Conservation (phyloP, 2,888 invertebrate genomes). For the Eupithecia tripunctaria region DNA sequence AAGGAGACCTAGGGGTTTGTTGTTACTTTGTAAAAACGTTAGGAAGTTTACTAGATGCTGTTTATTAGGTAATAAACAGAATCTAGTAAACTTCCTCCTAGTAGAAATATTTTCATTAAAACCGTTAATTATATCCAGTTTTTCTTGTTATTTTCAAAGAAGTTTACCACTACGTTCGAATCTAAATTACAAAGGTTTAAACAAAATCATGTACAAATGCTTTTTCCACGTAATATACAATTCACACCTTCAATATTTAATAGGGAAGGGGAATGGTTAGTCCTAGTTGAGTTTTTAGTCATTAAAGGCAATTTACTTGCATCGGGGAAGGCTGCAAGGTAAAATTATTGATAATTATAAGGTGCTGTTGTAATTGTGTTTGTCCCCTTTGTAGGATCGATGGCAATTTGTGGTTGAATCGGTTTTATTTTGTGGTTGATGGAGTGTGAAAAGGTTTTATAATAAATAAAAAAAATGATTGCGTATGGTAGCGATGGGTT, state of each 20-base stretch:
- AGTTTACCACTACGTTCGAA: too few relatives aligned
- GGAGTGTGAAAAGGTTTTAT: background rate
- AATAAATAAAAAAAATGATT: background rate
- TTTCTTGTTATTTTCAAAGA: too few relatives aligned
- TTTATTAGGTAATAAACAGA: too few relatives aligned
- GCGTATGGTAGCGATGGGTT: too few relatives aligned
- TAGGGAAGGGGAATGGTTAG: conserved; percentile 10
- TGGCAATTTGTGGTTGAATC: background rate
- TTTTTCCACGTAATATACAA: background rate
- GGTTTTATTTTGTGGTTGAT: background rate
- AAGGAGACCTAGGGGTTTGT: too few relatives aligned
- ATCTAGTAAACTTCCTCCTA: too few relatives aligned
- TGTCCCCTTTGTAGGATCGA: conserved; percentile 16
- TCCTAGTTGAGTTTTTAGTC: conserved; percentile 34
- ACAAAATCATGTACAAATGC: background rate
- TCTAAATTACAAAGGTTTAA: background rate
- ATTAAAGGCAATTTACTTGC: conserved; percentile 22
- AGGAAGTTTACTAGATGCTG: too few relatives aligned
- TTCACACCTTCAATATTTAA: conserved; percentile 15
- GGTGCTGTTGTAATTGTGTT: conserved; percentile 13
- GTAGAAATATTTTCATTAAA: too few relatives aligned
- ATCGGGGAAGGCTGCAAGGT: conserved; percentile 23
- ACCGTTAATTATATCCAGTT: too few relatives aligned
- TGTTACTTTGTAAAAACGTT: too few relatives aligned
- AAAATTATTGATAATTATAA: conserved; percentile 28